phyloP scores from a whole-genome alignment of 2,113 vertebrate genomes.

The Platycercus adscitus region DNA sequence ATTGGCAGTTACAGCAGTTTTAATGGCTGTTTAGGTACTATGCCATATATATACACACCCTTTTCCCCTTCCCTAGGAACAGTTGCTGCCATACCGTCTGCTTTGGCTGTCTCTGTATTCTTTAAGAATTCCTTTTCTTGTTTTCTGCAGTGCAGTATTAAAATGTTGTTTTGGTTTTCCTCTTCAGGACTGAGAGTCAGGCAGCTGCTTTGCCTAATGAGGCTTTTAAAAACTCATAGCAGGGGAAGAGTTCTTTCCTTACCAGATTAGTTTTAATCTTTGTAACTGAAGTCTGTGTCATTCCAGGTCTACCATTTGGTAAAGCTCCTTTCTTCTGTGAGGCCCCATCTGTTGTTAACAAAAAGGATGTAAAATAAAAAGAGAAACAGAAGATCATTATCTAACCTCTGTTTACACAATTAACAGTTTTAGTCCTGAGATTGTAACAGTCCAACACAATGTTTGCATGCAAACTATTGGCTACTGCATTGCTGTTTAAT shows the following conservation, averaged over 20 bases:
- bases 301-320: not conserved
- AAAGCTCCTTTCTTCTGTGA: constrained; percentile 3
- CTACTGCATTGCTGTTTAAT: constrained; percentile 40
- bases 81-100: not conserved
- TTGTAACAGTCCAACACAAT: constrained; percentile 16
- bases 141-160: not conserved
- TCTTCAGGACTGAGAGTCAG: not conserved
- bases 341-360: not conserved
- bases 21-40: not conserved
- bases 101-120: constrained; percentile 6
- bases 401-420: not conserved
- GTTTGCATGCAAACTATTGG: constrained; percentile 51
- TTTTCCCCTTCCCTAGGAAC: not conserved
- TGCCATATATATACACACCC: not conserved
- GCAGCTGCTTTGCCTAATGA: constrained; percentile 33
- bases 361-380: not conserved
- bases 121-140: not conserved
- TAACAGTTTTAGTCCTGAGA: constrained; percentile 3
- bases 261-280: constrained; percentile 12
- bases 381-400: not conserved
- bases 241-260: not conserved
- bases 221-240: not conserved
- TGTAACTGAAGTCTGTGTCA: not conserved
- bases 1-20: not conserved
- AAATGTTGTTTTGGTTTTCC: not conserved